Evolutionary conservation across 2,888 invertebrate genomes (phyloP).

Genomic region (Epiblema foenella): DNA sequence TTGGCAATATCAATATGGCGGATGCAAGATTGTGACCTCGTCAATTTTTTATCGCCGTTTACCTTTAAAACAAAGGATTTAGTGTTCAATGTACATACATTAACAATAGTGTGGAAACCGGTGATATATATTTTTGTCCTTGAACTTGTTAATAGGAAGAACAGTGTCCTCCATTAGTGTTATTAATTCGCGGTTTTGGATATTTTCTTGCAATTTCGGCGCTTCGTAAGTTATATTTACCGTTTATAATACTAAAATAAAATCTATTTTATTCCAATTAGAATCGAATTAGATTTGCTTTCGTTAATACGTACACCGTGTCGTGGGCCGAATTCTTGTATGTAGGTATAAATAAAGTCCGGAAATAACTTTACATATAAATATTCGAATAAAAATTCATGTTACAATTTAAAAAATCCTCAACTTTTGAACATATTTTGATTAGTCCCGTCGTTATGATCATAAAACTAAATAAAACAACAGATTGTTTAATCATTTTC

Average conservation of each 20-base stretch:
- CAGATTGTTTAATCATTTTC: background rate
- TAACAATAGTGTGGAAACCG: conserved; percentile 27
- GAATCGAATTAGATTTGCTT: conserved; percentile 49
- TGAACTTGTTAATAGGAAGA: conserved; percentile 33
- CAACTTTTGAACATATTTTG: background rate
- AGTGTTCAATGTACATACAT: conserved; percentile 33
- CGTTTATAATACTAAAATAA: background rate
- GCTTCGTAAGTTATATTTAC: conserved; percentile 17
- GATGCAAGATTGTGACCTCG: conserved; percentile 64
- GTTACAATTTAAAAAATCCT: no score
- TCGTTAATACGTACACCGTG: background rate
- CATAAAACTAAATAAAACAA: background rate
- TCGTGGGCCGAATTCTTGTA: background rate
- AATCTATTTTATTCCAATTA: conserved; percentile 23
- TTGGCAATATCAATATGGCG: conserved; percentile 83
- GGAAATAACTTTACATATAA: background rate
- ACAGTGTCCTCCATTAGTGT: conserved; percentile 7
- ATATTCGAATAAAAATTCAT: no score
- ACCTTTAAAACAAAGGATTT: conserved; percentile 47
- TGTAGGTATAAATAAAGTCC: background rate
- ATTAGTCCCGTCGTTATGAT: background rate
- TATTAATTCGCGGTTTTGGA: conserved; percentile 19
- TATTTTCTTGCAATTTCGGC: conserved; percentile 4
- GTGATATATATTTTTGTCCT: conserved; percentile 33
- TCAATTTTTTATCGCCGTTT: conserved; percentile 58